These are phyloP conservation scores for Abramis brama DNA, from an alignment of 2,113 vertebrate species.

Conservation along the genomic window DNA sequence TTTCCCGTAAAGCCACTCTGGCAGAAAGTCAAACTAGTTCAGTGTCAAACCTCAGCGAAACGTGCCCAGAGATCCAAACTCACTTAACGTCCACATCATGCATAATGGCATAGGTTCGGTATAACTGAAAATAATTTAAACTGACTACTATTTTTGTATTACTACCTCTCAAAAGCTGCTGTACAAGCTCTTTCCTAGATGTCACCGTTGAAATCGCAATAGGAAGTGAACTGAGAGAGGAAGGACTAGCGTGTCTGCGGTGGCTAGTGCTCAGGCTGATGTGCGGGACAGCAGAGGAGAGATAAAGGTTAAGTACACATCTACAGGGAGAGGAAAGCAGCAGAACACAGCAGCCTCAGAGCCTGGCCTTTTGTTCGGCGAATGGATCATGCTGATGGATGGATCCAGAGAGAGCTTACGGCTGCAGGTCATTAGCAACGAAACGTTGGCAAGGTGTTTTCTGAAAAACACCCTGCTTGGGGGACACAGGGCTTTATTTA, in stretches of 20 bases:
- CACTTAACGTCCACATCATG: slow-evolving; percentile 4
- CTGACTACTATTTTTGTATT: background rate
- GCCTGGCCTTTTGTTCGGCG: slow-evolving; percentile 39
- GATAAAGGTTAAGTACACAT: slow-evolving; percentile 71
- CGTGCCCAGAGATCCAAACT: background rate
- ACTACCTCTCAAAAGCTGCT: slow-evolving; percentile 6
- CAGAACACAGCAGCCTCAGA: slow-evolving; percentile 31
- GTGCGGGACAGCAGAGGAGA: slow-evolving; percentile 61
- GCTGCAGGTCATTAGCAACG: slow-evolving; percentile 46
- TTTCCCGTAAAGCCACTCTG: slow-evolving; percentile 43
- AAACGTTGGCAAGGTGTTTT: slow-evolving; percentile 38
- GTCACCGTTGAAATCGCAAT: background rate
- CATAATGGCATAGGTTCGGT: background rate
- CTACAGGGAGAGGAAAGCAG: slow-evolving; percentile 57
- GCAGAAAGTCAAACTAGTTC: slow-evolving; percentile 38
- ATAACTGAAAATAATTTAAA: slow-evolving; percentile 18
- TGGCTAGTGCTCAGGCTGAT: slow-evolving; percentile 26
- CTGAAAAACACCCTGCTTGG: background rate
- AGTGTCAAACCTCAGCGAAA: slow-evolving; percentile 17
- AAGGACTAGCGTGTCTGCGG: background rate
- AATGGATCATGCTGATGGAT: slow-evolving; percentile 47
- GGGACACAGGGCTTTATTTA: slow-evolving; percentile 30
- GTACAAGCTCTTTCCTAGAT: background rate
- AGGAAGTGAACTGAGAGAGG: slow-evolving; percentile 4
- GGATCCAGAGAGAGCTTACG: slow-evolving; percentile 23